phyloP scores from a whole-genome alignment of 2,113 vertebrate genomes.

The Dicaeum eximium region DNA sequence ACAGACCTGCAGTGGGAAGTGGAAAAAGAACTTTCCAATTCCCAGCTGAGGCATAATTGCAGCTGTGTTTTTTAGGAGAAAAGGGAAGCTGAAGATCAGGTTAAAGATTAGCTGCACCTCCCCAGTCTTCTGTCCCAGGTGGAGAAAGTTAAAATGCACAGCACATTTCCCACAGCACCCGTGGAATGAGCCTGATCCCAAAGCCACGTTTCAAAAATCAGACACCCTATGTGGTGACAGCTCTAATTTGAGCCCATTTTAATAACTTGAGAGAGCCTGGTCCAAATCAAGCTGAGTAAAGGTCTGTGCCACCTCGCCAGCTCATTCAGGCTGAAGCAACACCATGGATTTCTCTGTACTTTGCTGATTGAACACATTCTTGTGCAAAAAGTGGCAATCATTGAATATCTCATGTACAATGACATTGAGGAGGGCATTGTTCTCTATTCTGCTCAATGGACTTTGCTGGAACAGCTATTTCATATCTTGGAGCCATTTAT shows the following conservation, averaged over 20 bases:
- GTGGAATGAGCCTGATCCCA: not conserved
- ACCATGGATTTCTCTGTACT: slow-evolving; percentile 49
- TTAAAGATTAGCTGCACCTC: not conserved
- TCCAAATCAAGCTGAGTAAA: slow-evolving; percentile 60
- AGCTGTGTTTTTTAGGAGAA: not conserved
- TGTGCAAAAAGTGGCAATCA: slow-evolving; percentile 72
- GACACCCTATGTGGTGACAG: not conserved
- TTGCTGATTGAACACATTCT: slow-evolving; percentile 70
- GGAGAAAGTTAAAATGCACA: not conserved
- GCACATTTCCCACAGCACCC: not conserved
- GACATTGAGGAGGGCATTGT: slow-evolving; percentile 76
- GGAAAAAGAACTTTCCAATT: not conserved
- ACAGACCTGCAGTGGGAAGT: not conserved
- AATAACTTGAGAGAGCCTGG: slow-evolving; percentile 44
- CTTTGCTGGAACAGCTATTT: slow-evolving; percentile 76
- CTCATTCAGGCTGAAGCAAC: slow-evolving; percentile 55
- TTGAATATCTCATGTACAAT: slow-evolving; percentile 67
- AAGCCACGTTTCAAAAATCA: slow-evolving; percentile 1
- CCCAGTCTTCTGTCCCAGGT: not conserved
- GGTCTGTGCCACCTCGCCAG: slow-evolving; percentile 42
- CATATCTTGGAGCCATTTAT: slow-evolving; percentile 74
- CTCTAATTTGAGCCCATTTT: slow-evolving; percentile 38
- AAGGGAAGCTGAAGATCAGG: not conserved
- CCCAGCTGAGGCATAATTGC: not conserved
- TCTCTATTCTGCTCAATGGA: slow-evolving; percentile 77